A percentile compares a stretch with the other conserved stretches of the same genome.
phyloP scores from a whole-genome alignment of 2,797 vertebrate genomes.

The Leucoraja ocellata region DNA sequence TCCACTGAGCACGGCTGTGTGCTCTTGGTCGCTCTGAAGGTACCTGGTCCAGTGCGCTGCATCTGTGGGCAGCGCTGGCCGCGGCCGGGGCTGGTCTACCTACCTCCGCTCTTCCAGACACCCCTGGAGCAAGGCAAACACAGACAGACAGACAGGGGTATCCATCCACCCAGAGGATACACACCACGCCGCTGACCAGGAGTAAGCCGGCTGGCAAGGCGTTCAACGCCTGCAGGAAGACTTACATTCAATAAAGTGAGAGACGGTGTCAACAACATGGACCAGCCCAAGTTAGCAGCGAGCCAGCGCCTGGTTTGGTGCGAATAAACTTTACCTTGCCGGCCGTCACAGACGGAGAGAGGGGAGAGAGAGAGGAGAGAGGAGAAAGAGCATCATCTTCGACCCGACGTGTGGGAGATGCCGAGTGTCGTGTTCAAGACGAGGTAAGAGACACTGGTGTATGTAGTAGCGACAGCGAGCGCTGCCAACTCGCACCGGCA shows the following conservation, averaged over 20 bases:
- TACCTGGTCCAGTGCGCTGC: no score
- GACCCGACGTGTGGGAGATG: neutral
- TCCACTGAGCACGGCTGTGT: slow-evolving; percentile 40
- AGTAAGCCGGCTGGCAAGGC: neutral
- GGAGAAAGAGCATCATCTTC: neutral
- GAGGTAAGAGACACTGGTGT: neutral
- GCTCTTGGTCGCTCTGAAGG: no score
- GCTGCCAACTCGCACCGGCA: no score
- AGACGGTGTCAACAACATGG: no score
- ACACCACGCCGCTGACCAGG: no score
- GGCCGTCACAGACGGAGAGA: neutral
- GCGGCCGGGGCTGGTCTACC: no score
- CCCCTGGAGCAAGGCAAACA: neutral
- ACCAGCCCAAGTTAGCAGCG: neutral
- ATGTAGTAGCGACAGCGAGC: neutral
- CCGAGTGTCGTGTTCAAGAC: neutral
- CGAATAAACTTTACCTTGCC: slow-evolving; percentile 1
- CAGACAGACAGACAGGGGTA: no score
- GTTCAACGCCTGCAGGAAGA: neutral
- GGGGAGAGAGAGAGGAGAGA: no score
- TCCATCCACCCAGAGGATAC: no score
- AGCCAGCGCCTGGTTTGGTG: neutral
- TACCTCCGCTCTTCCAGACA: no score
- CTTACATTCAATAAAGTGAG: no score
- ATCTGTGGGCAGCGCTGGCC: no score